phyloP scores from a whole-genome alignment of 2,888 invertebrate genomes.

The Drosophila bunnanda region DNA sequence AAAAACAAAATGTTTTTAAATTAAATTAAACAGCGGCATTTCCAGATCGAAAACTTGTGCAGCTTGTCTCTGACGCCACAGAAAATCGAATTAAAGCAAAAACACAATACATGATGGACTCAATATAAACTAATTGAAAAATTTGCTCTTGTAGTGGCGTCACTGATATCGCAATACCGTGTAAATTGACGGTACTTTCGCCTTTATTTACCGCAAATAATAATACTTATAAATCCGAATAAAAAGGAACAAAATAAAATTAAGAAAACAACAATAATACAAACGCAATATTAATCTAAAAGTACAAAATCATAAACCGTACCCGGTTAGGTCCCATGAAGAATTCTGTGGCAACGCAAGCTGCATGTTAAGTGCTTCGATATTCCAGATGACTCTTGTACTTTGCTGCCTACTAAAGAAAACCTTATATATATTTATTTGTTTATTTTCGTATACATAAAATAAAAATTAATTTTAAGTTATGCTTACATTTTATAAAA shows the following conservation, averaged over 20 bases:
- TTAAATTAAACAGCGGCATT: constrained; percentile 27
- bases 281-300: too few species aligned
- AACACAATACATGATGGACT: constrained; percentile 21
- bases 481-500: background rate
- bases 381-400: too few species aligned
- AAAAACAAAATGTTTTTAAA: constrained; percentile 3
- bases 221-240: background rate
- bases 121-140: constrained; percentile 47
- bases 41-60: constrained; percentile 23
- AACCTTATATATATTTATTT: too few species aligned
- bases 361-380: too few species aligned
- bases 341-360: too few species aligned
- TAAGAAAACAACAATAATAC: background rate
- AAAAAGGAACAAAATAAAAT: background rate
- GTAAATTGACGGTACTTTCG: background rate
- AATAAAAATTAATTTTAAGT: too few species aligned
- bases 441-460: too few species aligned
- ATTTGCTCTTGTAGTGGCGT: constrained; percentile 22
- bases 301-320: too few species aligned
- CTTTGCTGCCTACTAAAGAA: too few species aligned
- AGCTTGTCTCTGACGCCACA: constrained; percentile 44
- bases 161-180: constrained; percentile 24
- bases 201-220: too few species aligned
- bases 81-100: constrained; percentile 30
- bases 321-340: too few species aligned